Evolutionary conservation across 2,888 invertebrate genomes (phyloP).

Genomic region (Platycheirus rosarum): DNA sequence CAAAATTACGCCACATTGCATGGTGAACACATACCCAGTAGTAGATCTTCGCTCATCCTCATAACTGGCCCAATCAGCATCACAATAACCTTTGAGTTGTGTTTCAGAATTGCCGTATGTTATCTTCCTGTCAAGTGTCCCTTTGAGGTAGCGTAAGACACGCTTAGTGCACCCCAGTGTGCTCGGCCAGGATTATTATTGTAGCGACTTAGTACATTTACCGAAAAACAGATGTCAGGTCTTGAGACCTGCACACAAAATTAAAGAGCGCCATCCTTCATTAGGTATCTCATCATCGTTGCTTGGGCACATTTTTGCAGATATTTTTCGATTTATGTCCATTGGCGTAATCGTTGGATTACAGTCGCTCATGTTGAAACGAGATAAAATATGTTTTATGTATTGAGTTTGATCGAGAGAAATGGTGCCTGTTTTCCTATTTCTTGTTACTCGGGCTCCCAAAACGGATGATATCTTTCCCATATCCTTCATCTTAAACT

Average conservation of each 20-base stretch:
- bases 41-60: constrained; percentile 23
- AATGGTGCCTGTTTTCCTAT: constrained; percentile 49
- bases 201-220: constrained; percentile 53
- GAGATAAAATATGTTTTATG: constrained; percentile 46
- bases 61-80: constrained; percentile 36
- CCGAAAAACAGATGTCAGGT: constrained; percentile 59
- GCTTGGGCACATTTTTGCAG: constrained; percentile 53
- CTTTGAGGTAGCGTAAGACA: constrained; percentile 76
- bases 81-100: constrained; percentile 29
- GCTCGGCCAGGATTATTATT: constrained; percentile 57
- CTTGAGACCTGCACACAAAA: constrained; percentile 36
- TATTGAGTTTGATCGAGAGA: constrained; percentile 59
- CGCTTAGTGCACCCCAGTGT: constrained; percentile 72
- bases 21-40: constrained; percentile 14
- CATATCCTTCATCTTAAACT: constrained; percentile 50
- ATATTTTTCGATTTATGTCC: constrained; percentile 52
- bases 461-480: constrained; percentile 41
- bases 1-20: not conserved
- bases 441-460: constrained; percentile 52
- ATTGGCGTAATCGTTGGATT: constrained; percentile 54
- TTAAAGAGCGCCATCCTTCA: constrained; percentile 34
- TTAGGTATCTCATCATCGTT: constrained; percentile 38
- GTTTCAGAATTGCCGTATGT: constrained; percentile 31
- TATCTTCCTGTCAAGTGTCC: constrained; percentile 38
- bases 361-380: constrained; percentile 61